Base-by-base conservation (phyloP, 2,797 vertebrate genomes). In the Streptopelia turtur region DNA sequence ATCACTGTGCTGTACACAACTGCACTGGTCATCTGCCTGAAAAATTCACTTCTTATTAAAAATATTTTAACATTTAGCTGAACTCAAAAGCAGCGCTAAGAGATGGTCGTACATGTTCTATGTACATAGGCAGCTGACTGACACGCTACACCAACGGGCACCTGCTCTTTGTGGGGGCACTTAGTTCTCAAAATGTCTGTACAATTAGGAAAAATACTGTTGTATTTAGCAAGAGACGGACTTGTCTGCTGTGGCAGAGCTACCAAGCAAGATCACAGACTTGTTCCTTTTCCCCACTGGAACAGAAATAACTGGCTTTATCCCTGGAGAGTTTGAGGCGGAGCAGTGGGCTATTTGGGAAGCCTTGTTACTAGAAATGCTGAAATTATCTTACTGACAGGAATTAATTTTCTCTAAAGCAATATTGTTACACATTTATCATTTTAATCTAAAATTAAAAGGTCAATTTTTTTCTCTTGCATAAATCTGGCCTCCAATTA, bases 41-140 rank as follows among this genome's bases (percentile, higher is more conserved):
- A 91, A 89, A 39, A 70, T 11, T 81, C 13, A 28, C 41, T 72
- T 64, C 63, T 53, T 69, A 28, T 25, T 77, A 64, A 50, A 80
- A 91, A 96, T 95, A 97, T 94, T 87, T 95, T 94, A 94, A 86
- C 63, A 53, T 16, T 55, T 63, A 95, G 77, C 88, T 81, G 65
- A 81, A 66, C 57, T 82, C 80, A 57, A 64, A 83, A 66, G 84
- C 39, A 71, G 28, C 24, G 63, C 59, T 76, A 27, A 43, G 35
- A 68, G 35, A n/a, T 15, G 57, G 59, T 24, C 47, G 41, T 27
- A 30, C 8, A 2, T 5, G 30, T 39, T 59, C 0, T 0, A 35
- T 33, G 13, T 20, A 30, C 13, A 11, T 39, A 60, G 17, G 52
- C n/a, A 64, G 49, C 59, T 23, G 72, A 74, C 56, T 69, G 57